Evolutionary conservation across 2,797 vertebrate genomes (phyloP), one percentile per base, ranked within the genome.

Genomic region (Bradypus variegatus): DNA sequence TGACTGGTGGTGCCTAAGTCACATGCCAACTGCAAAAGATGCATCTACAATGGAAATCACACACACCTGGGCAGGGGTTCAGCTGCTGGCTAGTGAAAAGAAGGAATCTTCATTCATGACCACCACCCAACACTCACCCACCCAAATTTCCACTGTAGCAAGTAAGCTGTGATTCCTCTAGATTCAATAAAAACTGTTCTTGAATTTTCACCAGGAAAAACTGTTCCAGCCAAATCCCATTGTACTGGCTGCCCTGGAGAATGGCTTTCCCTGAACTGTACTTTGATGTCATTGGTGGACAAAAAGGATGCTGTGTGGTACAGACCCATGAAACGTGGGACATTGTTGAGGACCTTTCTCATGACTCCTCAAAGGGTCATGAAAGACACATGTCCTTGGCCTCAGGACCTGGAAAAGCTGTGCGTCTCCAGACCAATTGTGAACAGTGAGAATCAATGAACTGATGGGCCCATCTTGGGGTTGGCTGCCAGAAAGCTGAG

Each of bases 391-490:
- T 9, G 1, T 45, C 55, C 78, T 31, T 18, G 19, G 29, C 36
- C 31, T 76, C 50, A 4, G 29, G 27, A 73, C 88, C n/a, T 25
- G 7, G 73, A 83, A 76, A 75, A n/a, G 27, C 25, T 23, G 1
- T n/a, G 25, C 14, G n/a, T 58, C 45, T 13, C 36, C 70, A 77
- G 62, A 78, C 15, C 89, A 81, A 15, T 3, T 2, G 2, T 38
- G 33, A 90, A 64, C 2, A 10, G 16, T 2, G 2, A 11, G 75
- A 60, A 21, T 50, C 45, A 86, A 77, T 23, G 48, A 86, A 50
- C 13, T 0, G 13, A 16, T 3, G 23, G 62, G 13, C 7, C 8
- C 4, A 8, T 14, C 45, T 60, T 41, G 19, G 36, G 1, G 12
- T 1, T 78, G 29, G 60, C n/a, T 41, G 2, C 77, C n/a, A 0